Evolutionary conservation across 1,140 invertebrate genomes (phyloP).

Genomic region (Frieseomelitta varia): DNA sequence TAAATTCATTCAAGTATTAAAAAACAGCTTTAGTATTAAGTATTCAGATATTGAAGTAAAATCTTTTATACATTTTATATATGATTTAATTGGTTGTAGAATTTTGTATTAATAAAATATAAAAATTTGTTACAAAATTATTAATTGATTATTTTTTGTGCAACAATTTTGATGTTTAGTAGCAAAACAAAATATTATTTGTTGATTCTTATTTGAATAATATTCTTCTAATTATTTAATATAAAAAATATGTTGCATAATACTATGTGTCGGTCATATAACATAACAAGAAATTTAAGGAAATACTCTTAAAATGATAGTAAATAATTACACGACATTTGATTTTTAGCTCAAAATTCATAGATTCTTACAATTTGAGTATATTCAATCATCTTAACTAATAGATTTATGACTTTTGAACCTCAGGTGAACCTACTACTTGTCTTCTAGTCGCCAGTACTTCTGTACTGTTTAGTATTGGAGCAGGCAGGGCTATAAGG

Average conservation of each 20-base stretch:
- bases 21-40: not conserved
- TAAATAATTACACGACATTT: conserved; percentile 4
- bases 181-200: not conserved
- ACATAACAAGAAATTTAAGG: not conserved
- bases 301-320: conserved; percentile 5
- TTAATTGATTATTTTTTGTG: not conserved
- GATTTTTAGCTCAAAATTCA: conserved; percentile 43
- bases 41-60: conserved; percentile 1
- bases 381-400: conserved; percentile 74
- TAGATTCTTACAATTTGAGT: conserved; percentile 59
- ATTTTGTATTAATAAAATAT: not conserved
- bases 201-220: not conserved
- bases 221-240: not conserved
- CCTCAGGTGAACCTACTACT: conserved; percentile 82
- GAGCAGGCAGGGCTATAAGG: conserved; percentile 81
- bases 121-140: not conserved
- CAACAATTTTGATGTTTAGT: not conserved
- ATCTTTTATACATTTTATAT: not conserved
- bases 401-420: conserved; percentile 82
- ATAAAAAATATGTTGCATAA: not conserved
- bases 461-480: conserved; percentile 81
- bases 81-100: not conserved
- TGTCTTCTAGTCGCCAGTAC: conserved; percentile 82
- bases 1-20: not conserved
- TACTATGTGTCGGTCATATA: not conserved